Evolutionary conservation across 2,113 vertebrate genomes (phyloP), one percentile per base, ranked within the genome.

Genomic region (Propithecus coquereli): DNA sequence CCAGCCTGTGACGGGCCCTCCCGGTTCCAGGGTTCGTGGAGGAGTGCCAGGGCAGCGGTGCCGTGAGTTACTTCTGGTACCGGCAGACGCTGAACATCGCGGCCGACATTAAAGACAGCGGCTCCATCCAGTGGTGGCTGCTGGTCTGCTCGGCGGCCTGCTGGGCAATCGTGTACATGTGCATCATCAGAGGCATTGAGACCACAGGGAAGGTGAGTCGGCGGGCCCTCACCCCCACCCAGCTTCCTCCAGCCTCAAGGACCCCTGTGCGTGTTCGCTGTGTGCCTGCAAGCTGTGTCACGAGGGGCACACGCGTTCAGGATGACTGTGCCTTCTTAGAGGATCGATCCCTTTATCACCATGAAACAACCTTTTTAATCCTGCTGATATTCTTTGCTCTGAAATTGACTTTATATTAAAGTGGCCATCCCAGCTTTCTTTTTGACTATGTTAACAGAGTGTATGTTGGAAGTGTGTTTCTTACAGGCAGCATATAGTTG

Each of bases 51-150:
- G 89, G 97, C 95, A 99, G 99, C 77, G 99, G 99, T 0, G 5
- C 99, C 0, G 99, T 99, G 54, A 99, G 98, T 97, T 99, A 99
- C 94, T 99, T 99, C 97, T 99, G 99, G 99, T 99, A 99, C 95
- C 98, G 99, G 22, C 96, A 98, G 96, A 99, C 99, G 0, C 98
- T 99, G 96, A 99, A 99, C 97, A 98, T 99, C 98, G 98, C 99
- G 0, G 89, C 98, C 0, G 97, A 99, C 94, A 98, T 99, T 1
- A 86, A 86, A 0, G 96, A 94, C 86, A 99, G 95, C 0, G 99
- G 99, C 32, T 97, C 98, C 0, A 14, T 99, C 71, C 99, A 99
- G 96, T 99, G 99, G 99, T 98, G 98, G 98, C 92, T 99, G 70
- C 98, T 99, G 18, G 0, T 99, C 82, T 99, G 99, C 94, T 96